A percentile compares a stretch with the other conserved stretches of the same genome.
Evolutionary conservation across 2,888 invertebrate species (phyloP).

Genomic region (Bimastos eiseni): DNA sequence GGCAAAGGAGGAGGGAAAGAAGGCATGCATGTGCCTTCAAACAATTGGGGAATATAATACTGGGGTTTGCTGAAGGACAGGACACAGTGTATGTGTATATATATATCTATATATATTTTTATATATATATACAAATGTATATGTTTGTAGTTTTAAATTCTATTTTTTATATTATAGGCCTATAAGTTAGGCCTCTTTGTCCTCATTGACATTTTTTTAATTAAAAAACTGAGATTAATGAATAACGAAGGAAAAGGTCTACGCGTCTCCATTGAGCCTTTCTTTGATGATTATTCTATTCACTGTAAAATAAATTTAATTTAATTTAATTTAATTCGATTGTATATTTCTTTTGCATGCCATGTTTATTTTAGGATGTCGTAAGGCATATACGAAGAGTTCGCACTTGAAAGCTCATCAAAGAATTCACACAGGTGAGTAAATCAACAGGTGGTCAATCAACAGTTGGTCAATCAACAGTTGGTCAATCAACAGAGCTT

Average conservation of each 20-base stretch:
- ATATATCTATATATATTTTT: not conserved
- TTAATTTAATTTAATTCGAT: not conserved
- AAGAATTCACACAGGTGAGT: constrained; percentile 83
- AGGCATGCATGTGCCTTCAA: no score
- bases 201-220: not conserved
- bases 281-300: not conserved
- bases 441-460: no score
- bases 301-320: not conserved
- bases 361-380: constrained; percentile 74
- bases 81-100: not conserved
- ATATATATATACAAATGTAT: not conserved
- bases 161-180: no score
- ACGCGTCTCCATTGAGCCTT: not conserved
- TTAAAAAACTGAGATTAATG: no score
- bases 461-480: no score
- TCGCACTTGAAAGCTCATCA: constrained; percentile 96
- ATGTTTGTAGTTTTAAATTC: not conserved
- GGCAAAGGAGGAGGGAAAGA: no score
- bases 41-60: no score
- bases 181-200: not conserved
- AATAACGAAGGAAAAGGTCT: no score
- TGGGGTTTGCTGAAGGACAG: no score
- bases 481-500: no score
- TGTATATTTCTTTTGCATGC: not conserved
- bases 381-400: constrained; percentile 96